Conservation (phyloP, 2,797 vertebrate genomes). For the Coregonus ussuriensis region DNA sequence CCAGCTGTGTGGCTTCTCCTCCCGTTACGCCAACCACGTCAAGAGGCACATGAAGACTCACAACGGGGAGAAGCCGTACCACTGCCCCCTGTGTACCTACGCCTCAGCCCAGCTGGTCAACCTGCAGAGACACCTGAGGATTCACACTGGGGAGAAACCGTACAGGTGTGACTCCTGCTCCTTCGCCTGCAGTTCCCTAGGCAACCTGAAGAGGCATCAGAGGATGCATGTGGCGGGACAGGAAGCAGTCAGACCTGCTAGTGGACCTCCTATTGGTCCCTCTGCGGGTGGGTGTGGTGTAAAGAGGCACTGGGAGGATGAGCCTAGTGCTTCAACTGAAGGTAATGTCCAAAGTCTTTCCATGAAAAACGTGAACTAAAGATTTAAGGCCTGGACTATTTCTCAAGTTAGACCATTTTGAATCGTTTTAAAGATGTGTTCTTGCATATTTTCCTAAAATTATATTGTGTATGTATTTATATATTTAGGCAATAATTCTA, state of each 20-base stretch:
- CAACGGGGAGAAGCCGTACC: conserved; percentile 96
- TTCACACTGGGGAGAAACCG: conserved; percentile 96
- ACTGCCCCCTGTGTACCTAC: conserved; percentile 91
- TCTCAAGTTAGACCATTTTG: too few species aligned
- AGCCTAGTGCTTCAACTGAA: conserved; percentile 52
- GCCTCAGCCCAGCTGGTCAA: conserved; percentile 97
- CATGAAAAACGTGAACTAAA: too few species aligned
- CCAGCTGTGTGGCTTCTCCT: conserved; percentile 92
- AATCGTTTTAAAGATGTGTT: too few species aligned
- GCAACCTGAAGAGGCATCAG: conserved; percentile 84
- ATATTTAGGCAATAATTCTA: not conserved
- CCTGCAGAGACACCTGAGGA: conserved; percentile 93
- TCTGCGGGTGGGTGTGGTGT: conserved; percentile 62
- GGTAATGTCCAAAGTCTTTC: conserved; percentile 43
- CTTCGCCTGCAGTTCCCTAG: conserved; percentile 96
- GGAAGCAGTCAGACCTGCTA: not conserved
- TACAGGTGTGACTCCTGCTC: conserved; percentile 91
- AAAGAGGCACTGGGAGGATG: conserved; percentile 85
- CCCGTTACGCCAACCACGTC: conserved; percentile 95
- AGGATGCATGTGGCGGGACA: conserved; percentile 81
- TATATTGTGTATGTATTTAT: too few species aligned
- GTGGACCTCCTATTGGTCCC: not conserved
- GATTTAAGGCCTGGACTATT: too few species aligned
- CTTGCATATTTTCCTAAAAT: too few species aligned
- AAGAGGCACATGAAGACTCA: conserved; percentile 99